phyloP scores from a whole-genome alignment of 2,888 invertebrate species.

The Leptinotarsa haldemani region DNA sequence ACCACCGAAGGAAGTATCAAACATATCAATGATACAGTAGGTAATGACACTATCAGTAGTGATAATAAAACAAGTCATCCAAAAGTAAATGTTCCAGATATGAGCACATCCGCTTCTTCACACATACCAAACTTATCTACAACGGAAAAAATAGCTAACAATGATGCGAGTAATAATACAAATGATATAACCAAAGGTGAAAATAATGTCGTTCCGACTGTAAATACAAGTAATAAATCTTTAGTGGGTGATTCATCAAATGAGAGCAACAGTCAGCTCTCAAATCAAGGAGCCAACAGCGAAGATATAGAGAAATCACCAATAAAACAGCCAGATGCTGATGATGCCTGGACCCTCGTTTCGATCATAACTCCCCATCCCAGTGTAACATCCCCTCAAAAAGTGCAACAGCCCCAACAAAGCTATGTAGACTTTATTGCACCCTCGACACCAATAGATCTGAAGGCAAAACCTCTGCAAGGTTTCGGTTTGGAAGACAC shows the following conservation, averaged over 20 bases:
- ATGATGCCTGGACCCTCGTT: constrained; percentile 69
- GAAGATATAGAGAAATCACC: constrained; percentile 14
- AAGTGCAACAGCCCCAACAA: constrained; percentile 34
- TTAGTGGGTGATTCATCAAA: neutral
- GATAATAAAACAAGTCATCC: neutral
- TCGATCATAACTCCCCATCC: constrained; percentile 69
- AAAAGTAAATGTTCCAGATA: neutral
- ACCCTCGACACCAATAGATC: constrained; percentile 65
- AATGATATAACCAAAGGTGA: neutral
- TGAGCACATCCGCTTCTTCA: neutral
- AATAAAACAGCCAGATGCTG: constrained; percentile 40
- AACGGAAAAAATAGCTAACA: neutral
- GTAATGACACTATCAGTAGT: no score
- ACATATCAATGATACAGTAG: neutral
- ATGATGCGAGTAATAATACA: neutral
- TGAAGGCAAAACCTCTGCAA: constrained; percentile 70
- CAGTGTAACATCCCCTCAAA: constrained; percentile 23
- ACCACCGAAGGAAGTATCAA: neutral
- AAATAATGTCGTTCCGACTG: neutral
- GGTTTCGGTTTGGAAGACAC: constrained; percentile 83
- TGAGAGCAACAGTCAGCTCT: neutral
- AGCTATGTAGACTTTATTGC: constrained; percentile 52
- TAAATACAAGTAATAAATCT: neutral
- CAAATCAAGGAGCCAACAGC: constrained; percentile 19
- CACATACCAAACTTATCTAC: no score